These are phyloP conservation scores for Dipodomys merriami DNA, from an alignment of 2,113 vertebrate genomes.

Conservation along the genomic window DNA sequence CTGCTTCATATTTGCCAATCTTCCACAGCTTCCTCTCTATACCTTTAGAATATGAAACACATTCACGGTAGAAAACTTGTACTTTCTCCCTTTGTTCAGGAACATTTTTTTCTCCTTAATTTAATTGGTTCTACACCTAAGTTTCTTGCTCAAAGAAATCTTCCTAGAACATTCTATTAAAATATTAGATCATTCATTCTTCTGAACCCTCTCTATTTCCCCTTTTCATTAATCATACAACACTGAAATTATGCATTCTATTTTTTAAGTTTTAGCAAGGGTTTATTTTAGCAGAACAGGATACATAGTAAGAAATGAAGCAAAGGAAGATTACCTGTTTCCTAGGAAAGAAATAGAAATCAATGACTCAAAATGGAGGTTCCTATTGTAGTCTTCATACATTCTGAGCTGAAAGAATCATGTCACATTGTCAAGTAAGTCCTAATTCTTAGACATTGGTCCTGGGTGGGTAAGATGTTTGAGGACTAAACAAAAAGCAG, in stretches of 20 bases:
- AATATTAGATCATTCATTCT: background rate
- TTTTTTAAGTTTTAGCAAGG: too few species aligned
- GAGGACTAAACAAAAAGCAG: too few species aligned
- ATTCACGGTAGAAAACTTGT: background rate
- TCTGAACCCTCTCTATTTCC: background rate
- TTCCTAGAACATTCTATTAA: slow-evolving; percentile 7
- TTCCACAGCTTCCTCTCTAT: background rate
- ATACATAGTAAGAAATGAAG: too few species aligned
- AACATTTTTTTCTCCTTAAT: background rate
- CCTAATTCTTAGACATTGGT: too few species aligned
- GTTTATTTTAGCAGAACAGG: too few species aligned
- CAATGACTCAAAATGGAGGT: too few species aligned
- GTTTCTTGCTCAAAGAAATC: background rate
- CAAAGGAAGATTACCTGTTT: too few species aligned
- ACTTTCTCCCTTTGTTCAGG: background rate
- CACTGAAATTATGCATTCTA: slow-evolving; percentile 16
- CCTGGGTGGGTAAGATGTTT: too few species aligned
- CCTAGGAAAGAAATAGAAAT: too few species aligned
- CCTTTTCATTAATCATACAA: slow-evolving; percentile 4
- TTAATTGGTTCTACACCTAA: background rate
- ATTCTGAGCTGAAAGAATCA: too few species aligned
- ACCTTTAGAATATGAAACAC: background rate
- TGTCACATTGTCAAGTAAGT: too few species aligned
- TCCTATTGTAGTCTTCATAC: too few species aligned
- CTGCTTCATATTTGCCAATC: background rate